These are phyloP conservation scores for Neuroterus valhalla DNA, from an alignment of 1,140 invertebrate genomes.

Conservation along the genomic window DNA sequence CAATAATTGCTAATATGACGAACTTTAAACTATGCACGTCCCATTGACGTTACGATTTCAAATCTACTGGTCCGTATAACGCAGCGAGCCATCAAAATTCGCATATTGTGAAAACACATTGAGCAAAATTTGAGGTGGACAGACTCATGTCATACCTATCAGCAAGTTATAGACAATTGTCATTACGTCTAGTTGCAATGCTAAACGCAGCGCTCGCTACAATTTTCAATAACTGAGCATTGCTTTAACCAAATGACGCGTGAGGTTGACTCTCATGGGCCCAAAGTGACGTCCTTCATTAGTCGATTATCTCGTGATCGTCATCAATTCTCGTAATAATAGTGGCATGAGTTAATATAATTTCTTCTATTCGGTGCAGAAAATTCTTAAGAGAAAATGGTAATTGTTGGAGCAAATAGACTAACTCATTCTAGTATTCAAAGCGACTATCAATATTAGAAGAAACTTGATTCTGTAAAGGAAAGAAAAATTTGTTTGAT, in stretches of 20 bases:
- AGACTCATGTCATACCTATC: slow-evolving; percentile 51
- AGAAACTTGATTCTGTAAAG: no score
- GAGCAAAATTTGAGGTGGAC: slow-evolving; percentile 46
- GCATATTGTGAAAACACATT: slow-evolving; percentile 51
- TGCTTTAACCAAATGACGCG: slow-evolving; percentile 3
- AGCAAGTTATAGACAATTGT: slow-evolving; percentile 46
- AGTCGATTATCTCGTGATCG: slow-evolving; percentile 17
- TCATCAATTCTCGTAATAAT: slow-evolving; percentile 7
- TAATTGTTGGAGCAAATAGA: no score
- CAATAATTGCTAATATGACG: slow-evolving; percentile 29
- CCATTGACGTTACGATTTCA: slow-evolving; percentile 53
- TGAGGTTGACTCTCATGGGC: not conserved
- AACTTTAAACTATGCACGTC: slow-evolving; percentile 46
- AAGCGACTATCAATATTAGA: no score
- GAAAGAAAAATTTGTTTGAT: no score
- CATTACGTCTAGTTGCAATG: slow-evolving; percentile 31
- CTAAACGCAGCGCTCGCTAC: not conserved
- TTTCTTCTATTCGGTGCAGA: no score
- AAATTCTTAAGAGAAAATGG: no score
- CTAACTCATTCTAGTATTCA: no score
- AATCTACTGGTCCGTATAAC: slow-evolving; percentile 47
- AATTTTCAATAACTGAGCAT: not conserved
- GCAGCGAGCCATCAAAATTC: slow-evolving; percentile 51
- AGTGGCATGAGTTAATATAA: not conserved
- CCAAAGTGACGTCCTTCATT: not conserved